Evolutionary conservation across 2,113 vertebrate species (phyloP), one percentile per base, ranked within the genome.

Genomic region (Grantiella picta): DNA sequence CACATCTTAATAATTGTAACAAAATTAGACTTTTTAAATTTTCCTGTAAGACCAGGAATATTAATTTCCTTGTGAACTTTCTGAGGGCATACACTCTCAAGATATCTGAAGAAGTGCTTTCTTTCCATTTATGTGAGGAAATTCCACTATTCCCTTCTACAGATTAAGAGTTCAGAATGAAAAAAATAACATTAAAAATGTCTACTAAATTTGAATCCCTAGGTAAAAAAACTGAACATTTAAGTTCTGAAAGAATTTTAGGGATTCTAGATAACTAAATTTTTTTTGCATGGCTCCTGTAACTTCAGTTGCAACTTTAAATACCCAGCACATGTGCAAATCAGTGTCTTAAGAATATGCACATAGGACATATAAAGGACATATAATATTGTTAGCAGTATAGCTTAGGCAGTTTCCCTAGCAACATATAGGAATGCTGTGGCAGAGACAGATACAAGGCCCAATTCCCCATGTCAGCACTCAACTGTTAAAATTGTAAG

Each of bases 281-380:
- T 1, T 18, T 52, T 83, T 89, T 77, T 69, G 4, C 29, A n/a
- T 1, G 1, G 4, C 15, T 65, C 12, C 36, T 23, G 5, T 36
- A 71, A 76, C 16, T 88, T 61, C 42, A 45, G 10, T 40, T 69
- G 8, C n/a, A 72, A n/a, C 13, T 38, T 71, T 35, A 77, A 47
- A 29, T 70, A 63, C 33, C 23, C 12, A 72, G 9, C 25, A 53
- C 10, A 20, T 44, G 8, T 56, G 17, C 12, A 85, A 85, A 64
- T 53, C 25, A 54, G 1, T 0, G 0, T 45, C 17, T 52, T 54
- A 63, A 42, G 52, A 54, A 59, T 35, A 57, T 23, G 10, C 11
- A 65, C 20, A 40, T 6, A 53, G n/a, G 31, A 53, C 21, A 40
- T 45, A 45, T 5, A 60, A 60, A 47, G n/a, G 31, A 57, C 14